Evolutionary conservation across 2,888 invertebrate genomes (phyloP), one percentile per base, ranked within the genome.

Genomic region (Eledone cirrhosa): DNA sequence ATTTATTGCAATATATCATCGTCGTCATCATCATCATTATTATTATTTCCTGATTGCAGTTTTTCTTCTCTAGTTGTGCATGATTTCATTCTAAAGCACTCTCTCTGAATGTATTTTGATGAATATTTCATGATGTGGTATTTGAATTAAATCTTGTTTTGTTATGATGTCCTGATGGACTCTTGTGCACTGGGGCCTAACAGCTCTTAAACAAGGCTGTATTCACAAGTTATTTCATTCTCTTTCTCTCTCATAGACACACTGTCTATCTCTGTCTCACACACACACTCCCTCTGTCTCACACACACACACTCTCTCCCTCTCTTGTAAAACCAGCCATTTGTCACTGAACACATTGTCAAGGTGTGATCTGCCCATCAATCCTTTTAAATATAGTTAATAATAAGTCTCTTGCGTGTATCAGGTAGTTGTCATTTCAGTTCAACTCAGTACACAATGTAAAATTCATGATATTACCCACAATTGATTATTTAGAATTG

Each of bases 391-490:
- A 72, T 72, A 31, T 72, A 31, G 33, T 72, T 29, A 24, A 41
- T 72, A 72, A 72, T 72, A 72, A 72, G 33, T 31, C 72, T 41
- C 72, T 72, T 41, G 72, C 72, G 72, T 72, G 72, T 41, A 72
- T 24, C 72, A 72, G 72, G 41, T 72, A 41, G 33, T 72, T 33
- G 72, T 72, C 72, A 72, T 72, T 72, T 72, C 72, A 41, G 41
- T 41, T 72, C 72, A 72, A 72, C 72, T 72, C 31, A 31, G 41
- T 72, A 72, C 72, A 41, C 72, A 72, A 72, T 72, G 72, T 41
- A 72, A 41, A 31, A 72, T 72, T 72, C 72, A 72, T 72, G 72
- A 72, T 41, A 72, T 31, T 72, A n/a, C 41, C 72, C 41, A n/a
- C 31, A 31, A 72, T 72, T 41, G 72, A 72, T 72, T 72, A 41